A percentile compares a stretch with the other conserved stretches of the same genome.
Conservation (phyloP, 2,888 invertebrate genomes). For the Cephus runcator region DNA sequence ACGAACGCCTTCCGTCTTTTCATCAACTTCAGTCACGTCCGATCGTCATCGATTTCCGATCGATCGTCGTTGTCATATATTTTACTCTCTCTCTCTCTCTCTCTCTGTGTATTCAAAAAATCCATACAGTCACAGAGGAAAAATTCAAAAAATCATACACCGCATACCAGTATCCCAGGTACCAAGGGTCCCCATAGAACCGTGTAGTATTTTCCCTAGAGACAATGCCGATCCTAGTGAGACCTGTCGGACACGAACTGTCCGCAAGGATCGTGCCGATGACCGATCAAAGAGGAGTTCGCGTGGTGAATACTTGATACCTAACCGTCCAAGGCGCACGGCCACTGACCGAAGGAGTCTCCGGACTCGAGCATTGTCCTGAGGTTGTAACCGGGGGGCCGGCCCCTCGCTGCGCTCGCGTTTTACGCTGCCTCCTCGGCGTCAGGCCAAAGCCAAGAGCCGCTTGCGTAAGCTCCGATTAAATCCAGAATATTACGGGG, state of each 20-base stretch:
- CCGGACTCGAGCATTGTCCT: conserved; percentile 50
- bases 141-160: too few relatives aligned
- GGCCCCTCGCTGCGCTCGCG: neutral
- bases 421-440: neutral
- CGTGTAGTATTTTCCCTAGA: neutral
- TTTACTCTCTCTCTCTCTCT: too few relatives aligned
- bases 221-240: neutral
- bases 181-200: too few relatives aligned
- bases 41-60: neutral
- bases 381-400: conserved; percentile 11
- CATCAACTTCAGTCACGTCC: neutral
- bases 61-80: too few relatives aligned
- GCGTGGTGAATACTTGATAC: conserved; percentile 61
- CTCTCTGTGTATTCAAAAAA: too few relatives aligned
- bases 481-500: neutral
- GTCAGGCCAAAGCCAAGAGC: neutral
- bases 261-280: conserved; percentile 58
- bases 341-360: conserved; percentile 53
- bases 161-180: too few relatives aligned
- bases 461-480: conserved; percentile 1
- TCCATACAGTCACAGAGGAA: too few relatives aligned
- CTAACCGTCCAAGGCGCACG: conserved; percentile 57
- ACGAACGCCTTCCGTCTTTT: neutral
- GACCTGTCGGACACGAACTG: neutral
- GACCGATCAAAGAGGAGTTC: conserved; percentile 61